Base-by-base conservation (phyloP, 2,797 vertebrate species). In the Merluccius polli region DNA sequence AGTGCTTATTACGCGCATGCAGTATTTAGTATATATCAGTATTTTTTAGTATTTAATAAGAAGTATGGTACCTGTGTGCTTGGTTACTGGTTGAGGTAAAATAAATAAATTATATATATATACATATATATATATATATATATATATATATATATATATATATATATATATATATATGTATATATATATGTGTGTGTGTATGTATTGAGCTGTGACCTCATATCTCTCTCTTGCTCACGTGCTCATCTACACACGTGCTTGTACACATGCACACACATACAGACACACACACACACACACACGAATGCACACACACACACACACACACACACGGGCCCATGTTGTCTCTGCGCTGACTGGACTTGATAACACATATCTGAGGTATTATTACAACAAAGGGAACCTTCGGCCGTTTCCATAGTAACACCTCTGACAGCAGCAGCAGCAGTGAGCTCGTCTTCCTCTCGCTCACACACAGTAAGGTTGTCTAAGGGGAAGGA, bases 331-430 rank as follows among this genome's bases (percentile, higher is more conserved):
- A 52, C 48, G n/a, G 18, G 21, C 21, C 21, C 52, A 52, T n/a
- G 52, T 63, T 2, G 24, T 63, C n/a, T 63, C n/a, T 63, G 6
- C 24, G n/a, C 13, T 27, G 52, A 63, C 2, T 24, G 29, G 27
- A 31, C 67, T 69, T 5, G 21, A 11, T 2, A 69, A 31, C 27
- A 30, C 67, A 69, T 2, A 15, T 29, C 67, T 3, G 29, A 69
- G 67, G 29, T 18, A 69, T 15, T 31, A 31, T 16, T 69, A 31
- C 27, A 29, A 16, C 35, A 10, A 27, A 79, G 81, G 81, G 71
- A 80, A 16, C 73, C 75, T 72, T 59, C 13, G 67, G 29, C 13
- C 67, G 83, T 89, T 87, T 85, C 90, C 83, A 84, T 89, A 74
- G 86, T 79, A 86, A 90, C 85, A 68, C 44, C 44, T 13, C 52